A percentile compares a stretch with the other conserved stretches of the same genome.
phyloP scores from a whole-genome alignment of 2,888 invertebrate species.

The Sinohyriopsis cumingii region DNA sequence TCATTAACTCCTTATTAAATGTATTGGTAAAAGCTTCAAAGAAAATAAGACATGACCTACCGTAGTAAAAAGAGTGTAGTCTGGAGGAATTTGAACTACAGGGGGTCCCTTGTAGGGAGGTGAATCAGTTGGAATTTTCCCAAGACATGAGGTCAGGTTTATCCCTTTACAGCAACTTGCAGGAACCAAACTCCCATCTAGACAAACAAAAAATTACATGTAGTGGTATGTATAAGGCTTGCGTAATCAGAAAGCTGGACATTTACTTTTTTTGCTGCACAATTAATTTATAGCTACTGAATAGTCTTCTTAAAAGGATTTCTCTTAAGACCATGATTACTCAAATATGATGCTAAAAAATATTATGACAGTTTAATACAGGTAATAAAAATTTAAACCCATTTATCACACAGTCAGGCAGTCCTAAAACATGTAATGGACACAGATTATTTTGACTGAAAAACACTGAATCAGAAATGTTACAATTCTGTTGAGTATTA shows the following conservation, averaged over 20 bases:
- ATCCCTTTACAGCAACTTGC: constrained; percentile 49
- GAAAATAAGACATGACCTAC: constrained; percentile 28
- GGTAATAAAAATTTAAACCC: neutral
- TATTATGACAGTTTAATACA: no score
- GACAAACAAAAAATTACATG: neutral
- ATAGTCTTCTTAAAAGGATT: neutral
- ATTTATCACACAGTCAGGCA: neutral
- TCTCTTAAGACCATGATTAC: no score
- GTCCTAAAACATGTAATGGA: neutral
- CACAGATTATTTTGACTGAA: neutral
- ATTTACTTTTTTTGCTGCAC: neutral
- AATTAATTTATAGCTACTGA: constrained; percentile 1
- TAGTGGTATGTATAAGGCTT: neutral
- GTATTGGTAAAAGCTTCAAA: no score
- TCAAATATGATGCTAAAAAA: no score
- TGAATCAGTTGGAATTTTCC: constrained; percentile 26
- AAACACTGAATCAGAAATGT: neutral
- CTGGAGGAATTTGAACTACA: constrained; percentile 20
- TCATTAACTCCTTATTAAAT: no score
- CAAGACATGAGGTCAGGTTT: constrained; percentile 44
- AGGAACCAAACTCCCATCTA: constrained; percentile 55
- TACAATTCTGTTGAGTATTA: neutral
- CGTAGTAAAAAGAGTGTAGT: constrained; percentile 52
- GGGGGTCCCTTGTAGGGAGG: constrained; percentile 43
- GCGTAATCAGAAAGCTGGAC: neutral